Conservation (phyloP, 2,888 invertebrate genomes). For the Cryptocephalus primarius region DNA sequence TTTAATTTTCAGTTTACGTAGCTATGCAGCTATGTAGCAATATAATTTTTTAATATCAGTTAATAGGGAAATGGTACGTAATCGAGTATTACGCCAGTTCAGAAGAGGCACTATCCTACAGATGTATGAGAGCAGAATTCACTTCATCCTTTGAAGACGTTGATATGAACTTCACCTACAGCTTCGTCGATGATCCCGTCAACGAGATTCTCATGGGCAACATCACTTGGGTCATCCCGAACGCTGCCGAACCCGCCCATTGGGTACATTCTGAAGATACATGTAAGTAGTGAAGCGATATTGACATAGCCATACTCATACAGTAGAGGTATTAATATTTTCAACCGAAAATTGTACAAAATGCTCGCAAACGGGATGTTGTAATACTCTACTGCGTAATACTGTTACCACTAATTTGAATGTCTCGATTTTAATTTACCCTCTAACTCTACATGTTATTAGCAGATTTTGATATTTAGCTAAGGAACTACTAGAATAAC, state of each 20-base stretch:
- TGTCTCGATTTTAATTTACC: no score
- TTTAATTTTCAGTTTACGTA: no score
- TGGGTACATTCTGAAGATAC: slow-evolving; percentile 81
- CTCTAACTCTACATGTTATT: no score
- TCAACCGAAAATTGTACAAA: no score
- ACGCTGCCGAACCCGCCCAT: slow-evolving; percentile 63
- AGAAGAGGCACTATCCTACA: slow-evolving; percentile 74
- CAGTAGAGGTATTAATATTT: no score
- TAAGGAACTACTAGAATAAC: no score
- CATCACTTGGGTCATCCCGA: slow-evolving; percentile 76
- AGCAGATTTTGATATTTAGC: no score
- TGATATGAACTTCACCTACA: slow-evolving; percentile 83
- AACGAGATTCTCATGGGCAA: slow-evolving; percentile 72
- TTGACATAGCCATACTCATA: no score
- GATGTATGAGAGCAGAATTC: slow-evolving; percentile 73
- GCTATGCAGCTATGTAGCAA: no score
- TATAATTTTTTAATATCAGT: slow-evolving; percentile 39
- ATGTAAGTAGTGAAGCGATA: slow-evolving; percentile 44
- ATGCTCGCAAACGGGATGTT: no score
- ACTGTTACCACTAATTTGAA: no score
- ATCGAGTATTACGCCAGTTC: slow-evolving; percentile 84
- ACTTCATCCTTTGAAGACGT: slow-evolving; percentile 50
- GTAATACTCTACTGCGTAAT: no score
- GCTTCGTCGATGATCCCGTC: slow-evolving; percentile 72
- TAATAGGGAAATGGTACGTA: slow-evolving; percentile 76